Percentiles rank a stretch among this genome's conserved stretches.
phyloP scores from a whole-genome alignment of 1,140 invertebrate species.

The Eumeta japonica region DNA sequence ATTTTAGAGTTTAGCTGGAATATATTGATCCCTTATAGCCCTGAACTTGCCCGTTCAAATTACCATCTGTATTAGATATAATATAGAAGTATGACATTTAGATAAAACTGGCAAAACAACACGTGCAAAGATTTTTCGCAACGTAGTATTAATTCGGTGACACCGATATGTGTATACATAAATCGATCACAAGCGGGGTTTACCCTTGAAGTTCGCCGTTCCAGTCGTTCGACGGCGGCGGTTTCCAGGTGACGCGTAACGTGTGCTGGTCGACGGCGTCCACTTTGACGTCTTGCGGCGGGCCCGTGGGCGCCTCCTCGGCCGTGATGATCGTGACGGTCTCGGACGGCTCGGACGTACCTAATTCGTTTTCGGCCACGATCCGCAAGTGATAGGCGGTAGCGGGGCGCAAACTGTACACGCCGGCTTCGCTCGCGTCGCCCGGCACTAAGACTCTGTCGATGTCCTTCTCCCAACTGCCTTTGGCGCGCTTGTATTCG shows the following conservation, averaged over 20 bases:
- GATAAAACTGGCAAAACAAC: too few species aligned
- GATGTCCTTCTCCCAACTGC: conserved; percentile 72
- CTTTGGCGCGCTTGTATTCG: conserved; percentile 89
- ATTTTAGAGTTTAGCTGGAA: too few species aligned
- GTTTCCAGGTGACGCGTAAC: conserved; percentile 91
- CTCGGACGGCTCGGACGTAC: conserved; percentile 86
- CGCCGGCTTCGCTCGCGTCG: conserved; percentile 81
- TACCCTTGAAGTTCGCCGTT: conserved; percentile 87
- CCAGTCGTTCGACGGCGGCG: conserved; percentile 84
- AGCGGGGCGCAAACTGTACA: conserved; percentile 85
- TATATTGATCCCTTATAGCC: too few species aligned
- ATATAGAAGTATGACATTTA: too few species aligned
- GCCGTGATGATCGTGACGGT: conserved; percentile 91
- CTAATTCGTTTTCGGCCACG: conserved; percentile 92
- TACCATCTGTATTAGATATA: too few species aligned
- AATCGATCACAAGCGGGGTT: conserved; percentile 6
- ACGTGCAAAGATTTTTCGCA: not conserved
- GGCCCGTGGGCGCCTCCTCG: conserved; percentile 87
- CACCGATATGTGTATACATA: too few species aligned
- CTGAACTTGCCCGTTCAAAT: too few species aligned
- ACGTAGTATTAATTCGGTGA: conserved; percentile 1
- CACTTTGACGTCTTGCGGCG: conserved; percentile 79
- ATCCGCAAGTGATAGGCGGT: conserved; percentile 91
- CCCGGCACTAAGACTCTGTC: conserved; percentile 82
- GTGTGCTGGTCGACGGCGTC: conserved; percentile 91